Conservation (phyloP, 2,888 invertebrate genomes). For the Eustalomyia histrio region DNA sequence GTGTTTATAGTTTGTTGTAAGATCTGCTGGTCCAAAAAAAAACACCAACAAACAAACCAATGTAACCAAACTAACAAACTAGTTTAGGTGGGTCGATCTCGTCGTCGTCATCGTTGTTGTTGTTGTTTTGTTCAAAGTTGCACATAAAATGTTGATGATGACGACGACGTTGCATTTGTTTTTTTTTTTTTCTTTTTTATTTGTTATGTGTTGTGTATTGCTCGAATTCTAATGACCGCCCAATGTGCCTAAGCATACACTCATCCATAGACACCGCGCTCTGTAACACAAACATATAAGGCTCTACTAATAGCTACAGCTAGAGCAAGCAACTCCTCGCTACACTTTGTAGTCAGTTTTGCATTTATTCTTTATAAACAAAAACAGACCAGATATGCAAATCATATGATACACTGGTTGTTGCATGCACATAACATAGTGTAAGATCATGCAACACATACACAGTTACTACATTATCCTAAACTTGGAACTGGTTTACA, state of each 20-base stretch:
- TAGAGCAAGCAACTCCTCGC: conserved; percentile 46
- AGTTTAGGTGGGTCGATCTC: conserved; percentile 74
- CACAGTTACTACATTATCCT: conserved; percentile 46
- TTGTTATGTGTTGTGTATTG: conserved; percentile 58
- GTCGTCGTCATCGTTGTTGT: conserved; percentile 53
- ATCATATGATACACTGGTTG: conserved; percentile 69
- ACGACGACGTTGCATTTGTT: conserved; percentile 66
- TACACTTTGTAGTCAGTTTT: conserved; percentile 39
- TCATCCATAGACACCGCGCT: conserved; percentile 70
- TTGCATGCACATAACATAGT: conserved; percentile 45
- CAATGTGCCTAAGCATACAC: conserved; percentile 74
- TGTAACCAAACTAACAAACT: conserved; percentile 69
- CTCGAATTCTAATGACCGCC: conserved; percentile 78
- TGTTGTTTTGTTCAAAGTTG: conserved; percentile 69
- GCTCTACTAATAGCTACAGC: conserved; percentile 50
- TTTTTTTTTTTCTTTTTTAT: no score
- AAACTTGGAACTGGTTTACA: conserved; percentile 60
- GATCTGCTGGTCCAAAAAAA: conserved; percentile 34
- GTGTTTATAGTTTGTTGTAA: conserved; percentile 5
- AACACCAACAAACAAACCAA: conserved; percentile 25
- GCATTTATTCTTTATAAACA: conserved; percentile 3
- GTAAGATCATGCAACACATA: conserved; percentile 38
- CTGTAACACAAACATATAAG: conserved; percentile 43
- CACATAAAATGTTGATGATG: conserved; percentile 69
- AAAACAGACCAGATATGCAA: conserved; percentile 75